Conservation (phyloP, 2,797 vertebrate genomes). For the Halcyon smyrnensis region DNA sequence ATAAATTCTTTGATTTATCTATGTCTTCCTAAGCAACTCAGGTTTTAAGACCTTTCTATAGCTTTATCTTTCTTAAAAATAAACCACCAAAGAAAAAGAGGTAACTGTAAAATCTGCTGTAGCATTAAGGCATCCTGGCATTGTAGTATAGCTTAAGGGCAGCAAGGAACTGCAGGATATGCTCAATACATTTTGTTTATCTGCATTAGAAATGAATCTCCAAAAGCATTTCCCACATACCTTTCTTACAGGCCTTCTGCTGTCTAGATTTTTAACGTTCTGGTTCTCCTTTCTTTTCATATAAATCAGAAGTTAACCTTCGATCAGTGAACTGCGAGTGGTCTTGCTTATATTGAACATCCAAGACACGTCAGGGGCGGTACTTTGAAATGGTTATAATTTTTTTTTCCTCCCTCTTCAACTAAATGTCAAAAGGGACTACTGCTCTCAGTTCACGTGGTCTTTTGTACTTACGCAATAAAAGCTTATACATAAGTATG, state of each 20-base stretch:
- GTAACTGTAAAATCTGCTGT: not conserved
- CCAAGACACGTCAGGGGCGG: not conserved
- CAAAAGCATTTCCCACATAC: not conserved
- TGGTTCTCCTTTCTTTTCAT: not conserved
- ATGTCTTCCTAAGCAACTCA: not conserved
- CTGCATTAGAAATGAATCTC: not conserved
- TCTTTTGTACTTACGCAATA: not conserved
- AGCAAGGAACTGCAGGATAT: not conserved
- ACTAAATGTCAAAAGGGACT: not conserved
- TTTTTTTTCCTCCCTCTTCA: not conserved
- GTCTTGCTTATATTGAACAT: not conserved
- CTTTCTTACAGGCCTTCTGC: not conserved
- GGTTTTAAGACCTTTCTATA: not conserved
- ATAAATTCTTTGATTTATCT: not conserved
- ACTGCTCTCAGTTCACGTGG: not conserved
- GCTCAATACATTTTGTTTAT: not conserved
- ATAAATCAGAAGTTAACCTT: not conserved
- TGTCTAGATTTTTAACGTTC: not conserved
- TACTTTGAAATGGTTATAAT: not conserved
- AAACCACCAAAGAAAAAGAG: rapidly evolving
- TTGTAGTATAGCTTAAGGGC: not conserved
- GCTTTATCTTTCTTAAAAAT: not conserved
- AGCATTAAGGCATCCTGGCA: not conserved
- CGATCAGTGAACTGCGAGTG: not conserved
- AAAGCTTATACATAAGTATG: not conserved